These are phyloP conservation scores for Bombus soroeensis DNA, from an alignment of 1,140 invertebrate species.

Conservation along the genomic window DNA sequence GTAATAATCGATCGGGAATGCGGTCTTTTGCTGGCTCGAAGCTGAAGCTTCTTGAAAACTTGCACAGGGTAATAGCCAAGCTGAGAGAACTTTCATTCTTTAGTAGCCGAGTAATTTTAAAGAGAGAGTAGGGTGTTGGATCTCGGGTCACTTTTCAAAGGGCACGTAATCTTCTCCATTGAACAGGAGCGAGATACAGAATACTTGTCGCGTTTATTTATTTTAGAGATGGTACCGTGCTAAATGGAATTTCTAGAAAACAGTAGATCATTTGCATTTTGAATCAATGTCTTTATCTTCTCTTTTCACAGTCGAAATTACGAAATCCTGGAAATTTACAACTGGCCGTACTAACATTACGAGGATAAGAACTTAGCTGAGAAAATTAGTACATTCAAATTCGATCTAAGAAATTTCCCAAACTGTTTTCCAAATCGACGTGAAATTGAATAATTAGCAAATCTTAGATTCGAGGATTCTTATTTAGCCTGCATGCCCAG, in stretches of 20 bases:
- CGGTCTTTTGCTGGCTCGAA: background rate
- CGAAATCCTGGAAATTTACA: too few relatives aligned
- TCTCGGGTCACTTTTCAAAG: background rate
- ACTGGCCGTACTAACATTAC: too few relatives aligned
- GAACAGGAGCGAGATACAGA: background rate
- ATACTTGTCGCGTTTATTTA: background rate
- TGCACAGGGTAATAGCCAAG: background rate
- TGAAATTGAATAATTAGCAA: background rate
- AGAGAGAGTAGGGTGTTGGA: background rate
- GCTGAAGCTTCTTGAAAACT: background rate
- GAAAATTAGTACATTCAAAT: slow-evolving; percentile 7
- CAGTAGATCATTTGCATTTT: too few relatives aligned
- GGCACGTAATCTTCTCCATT: background rate
- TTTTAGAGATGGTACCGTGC: background rate
- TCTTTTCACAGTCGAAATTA: too few relatives aligned
- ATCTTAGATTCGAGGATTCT: background rate
- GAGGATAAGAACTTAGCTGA: too few relatives aligned
- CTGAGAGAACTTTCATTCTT: background rate
- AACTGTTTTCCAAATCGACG: too few relatives aligned
- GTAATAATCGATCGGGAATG: background rate
- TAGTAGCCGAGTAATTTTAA: too few relatives aligned
- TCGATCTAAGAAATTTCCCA: background rate
- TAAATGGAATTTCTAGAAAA: too few relatives aligned
- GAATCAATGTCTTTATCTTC: too few relatives aligned
- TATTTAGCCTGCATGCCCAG: background rate